phyloP scores from a whole-genome alignment of 1,140 invertebrate genomes.

The Ooceraea biroi region DNA sequence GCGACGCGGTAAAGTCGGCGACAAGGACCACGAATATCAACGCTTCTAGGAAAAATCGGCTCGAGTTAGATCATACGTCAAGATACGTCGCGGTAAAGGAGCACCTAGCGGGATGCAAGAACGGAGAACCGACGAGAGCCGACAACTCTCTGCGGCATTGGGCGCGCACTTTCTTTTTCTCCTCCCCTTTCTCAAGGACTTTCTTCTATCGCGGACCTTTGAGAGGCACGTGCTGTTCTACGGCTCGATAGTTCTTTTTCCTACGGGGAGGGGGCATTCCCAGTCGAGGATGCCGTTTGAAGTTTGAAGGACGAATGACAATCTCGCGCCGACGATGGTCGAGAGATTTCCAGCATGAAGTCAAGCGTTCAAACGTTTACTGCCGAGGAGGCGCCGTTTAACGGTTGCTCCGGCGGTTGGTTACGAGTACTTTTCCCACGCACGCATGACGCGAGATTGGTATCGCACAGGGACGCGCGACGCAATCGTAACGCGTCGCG shows the following conservation, averaged over 20 bases:
- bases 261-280: not conserved
- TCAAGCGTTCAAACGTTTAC: constrained; percentile 68
- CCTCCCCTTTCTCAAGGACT: constrained; percentile 63
- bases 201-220: constrained; percentile 48
- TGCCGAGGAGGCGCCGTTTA: constrained; percentile 67
- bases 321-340: constrained; percentile 57
- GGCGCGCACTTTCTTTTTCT: constrained; percentile 65
- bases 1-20: constrained; percentile 75
- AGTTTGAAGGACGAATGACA: constrained; percentile 61
- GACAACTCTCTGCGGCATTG: constrained; percentile 41
- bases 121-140: constrained; percentile 53
- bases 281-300: constrained; percentile 50
- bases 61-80: constrained; percentile 38
- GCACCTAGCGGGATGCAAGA: constrained; percentile 29
- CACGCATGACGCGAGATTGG: constrained; percentile 44
- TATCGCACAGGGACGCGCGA: constrained; percentile 43
- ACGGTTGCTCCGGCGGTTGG: constrained; percentile 62
- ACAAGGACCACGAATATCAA: constrained; percentile 79
- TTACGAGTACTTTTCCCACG: constrained; percentile 57
- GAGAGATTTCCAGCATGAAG: constrained; percentile 56
- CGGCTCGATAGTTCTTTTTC: constrained; percentile 62
- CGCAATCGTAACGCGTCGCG: constrained; percentile 44
- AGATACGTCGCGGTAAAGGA: constrained; percentile 42
- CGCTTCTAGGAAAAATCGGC: constrained; percentile 73
- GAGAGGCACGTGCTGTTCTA: constrained; percentile 68